Conservation (phyloP, 2,888 invertebrate species). For the Brenthis hecate region DNA sequence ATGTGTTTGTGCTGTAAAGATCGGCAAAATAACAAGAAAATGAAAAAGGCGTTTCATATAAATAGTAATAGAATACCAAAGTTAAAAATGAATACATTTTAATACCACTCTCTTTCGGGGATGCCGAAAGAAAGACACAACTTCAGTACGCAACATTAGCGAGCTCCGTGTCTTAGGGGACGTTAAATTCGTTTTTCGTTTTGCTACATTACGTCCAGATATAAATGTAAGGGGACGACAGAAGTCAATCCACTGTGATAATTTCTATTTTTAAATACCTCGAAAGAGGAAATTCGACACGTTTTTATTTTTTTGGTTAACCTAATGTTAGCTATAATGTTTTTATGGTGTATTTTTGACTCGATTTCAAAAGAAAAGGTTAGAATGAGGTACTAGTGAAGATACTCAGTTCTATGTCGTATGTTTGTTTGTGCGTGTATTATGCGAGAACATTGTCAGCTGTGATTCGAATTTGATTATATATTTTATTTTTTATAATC, state of each 20-base stretch:
- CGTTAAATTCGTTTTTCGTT: slow-evolving; percentile 57
- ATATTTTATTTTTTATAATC: too few species aligned
- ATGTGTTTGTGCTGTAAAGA: neutral
- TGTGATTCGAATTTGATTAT: too few species aligned
- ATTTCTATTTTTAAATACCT: slow-evolving; percentile 33
- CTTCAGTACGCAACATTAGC: slow-evolving; percentile 59
- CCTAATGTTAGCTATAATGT: neutral
- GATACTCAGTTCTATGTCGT: neutral
- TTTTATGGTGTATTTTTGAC: too few species aligned
- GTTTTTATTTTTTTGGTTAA: neutral
- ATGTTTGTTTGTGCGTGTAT: neutral
- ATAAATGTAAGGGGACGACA: slow-evolving; percentile 27
- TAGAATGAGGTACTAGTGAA: too few species aligned
- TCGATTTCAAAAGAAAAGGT: too few species aligned
- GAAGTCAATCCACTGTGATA: slow-evolving; percentile 39
- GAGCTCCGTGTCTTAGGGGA: slow-evolving; percentile 50
- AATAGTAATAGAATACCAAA: neutral
- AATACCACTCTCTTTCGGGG: neutral
- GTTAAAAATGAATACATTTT: neutral
- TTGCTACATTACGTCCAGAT: slow-evolving; percentile 58
- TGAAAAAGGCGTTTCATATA: neutral
- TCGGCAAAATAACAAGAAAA: neutral
- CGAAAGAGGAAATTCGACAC: neutral
- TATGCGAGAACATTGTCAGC: too few species aligned
- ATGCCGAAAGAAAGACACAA: slow-evolving; percentile 31